phyloP scores from a whole-genome alignment of 1,140 invertebrate species.

The Bilobella aurantiaca region DNA sequence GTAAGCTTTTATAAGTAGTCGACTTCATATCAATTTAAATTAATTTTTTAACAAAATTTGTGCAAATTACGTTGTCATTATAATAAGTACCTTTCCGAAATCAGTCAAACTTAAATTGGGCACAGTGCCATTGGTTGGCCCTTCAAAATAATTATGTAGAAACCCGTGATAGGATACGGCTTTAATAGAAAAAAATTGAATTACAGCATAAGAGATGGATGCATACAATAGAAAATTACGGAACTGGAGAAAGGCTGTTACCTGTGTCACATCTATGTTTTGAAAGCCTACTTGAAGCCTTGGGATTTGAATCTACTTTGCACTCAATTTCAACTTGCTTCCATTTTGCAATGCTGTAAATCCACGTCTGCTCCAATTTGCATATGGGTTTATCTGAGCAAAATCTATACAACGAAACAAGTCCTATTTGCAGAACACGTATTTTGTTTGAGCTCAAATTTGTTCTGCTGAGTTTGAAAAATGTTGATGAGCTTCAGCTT shows the following conservation, averaged over 20 bases:
- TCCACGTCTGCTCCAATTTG: conserved; percentile 58
- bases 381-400: conserved; percentile 78
- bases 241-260: conserved; percentile 1
- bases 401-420: conserved; percentile 26
- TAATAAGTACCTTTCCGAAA: conserved; percentile 34
- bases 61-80: conserved; percentile 31
- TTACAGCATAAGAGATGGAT: background rate
- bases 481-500: conserved; percentile 63
- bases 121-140: conserved; percentile 31
- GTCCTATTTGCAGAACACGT: conserved; percentile 3
- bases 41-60: too few relatives aligned
- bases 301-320: conserved; percentile 74
- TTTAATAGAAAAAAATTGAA: conserved; percentile 31
- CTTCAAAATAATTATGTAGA: too few relatives aligned
- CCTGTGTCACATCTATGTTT: conserved; percentile 58
- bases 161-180: too few relatives aligned
- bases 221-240: background rate
- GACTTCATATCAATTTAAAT: background rate
- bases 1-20: background rate
- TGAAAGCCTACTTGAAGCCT: conserved; percentile 79
- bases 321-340: conserved; percentile 70
- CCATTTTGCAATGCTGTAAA: conserved; percentile 72
- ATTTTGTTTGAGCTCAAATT: background rate
- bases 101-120: conserved; percentile 33
- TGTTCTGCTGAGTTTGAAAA: too few relatives aligned